Percentiles rank a stretch among this genome's conserved stretches.
phyloP scores from a whole-genome alignment of 2,113 vertebrate species.

The Neolamprologus longior region DNA sequence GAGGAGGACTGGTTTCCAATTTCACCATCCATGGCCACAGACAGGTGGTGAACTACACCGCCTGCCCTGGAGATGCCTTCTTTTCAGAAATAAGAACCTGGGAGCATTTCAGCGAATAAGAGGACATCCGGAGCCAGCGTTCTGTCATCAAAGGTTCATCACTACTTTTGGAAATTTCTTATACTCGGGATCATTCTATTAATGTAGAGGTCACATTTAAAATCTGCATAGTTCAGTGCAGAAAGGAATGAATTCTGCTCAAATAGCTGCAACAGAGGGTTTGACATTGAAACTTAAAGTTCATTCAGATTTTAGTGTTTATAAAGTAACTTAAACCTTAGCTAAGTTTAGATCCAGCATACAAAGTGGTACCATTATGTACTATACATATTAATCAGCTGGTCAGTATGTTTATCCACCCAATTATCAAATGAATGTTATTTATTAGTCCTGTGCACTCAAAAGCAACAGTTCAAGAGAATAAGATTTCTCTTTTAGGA shows the following conservation, averaged over 20 bases:
- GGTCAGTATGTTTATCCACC: not conserved
- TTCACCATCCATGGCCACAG: conserved; percentile 80
- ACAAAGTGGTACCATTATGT: not conserved
- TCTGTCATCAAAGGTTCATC: conserved; percentile 27
- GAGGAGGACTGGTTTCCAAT: conserved; percentile 52
- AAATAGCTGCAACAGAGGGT: not conserved
- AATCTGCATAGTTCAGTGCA: not conserved
- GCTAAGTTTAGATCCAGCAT: not conserved
- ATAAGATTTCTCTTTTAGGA: not conserved
- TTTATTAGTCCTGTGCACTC: not conserved
- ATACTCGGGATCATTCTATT: not conserved
- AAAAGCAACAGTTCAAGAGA: not conserved
- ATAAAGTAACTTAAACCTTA: fast-evolving
- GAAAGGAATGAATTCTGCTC: not conserved
- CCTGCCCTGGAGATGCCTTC: conserved; percentile 79
- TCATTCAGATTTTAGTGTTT: not conserved
- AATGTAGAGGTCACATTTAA: not conserved
- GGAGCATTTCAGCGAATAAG: conserved; percentile 69
- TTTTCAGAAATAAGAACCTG: conserved; percentile 77
- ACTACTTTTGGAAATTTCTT: not conserved
- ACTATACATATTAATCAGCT: not conserved
- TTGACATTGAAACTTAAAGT: not conserved
- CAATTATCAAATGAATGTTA: not conserved
- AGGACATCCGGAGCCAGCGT: not conserved
- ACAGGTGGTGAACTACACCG: conserved; percentile 72